phyloP scores from a whole-genome alignment of 1,140 invertebrate genomes.

The Gryllus bimaculatus region DNA sequence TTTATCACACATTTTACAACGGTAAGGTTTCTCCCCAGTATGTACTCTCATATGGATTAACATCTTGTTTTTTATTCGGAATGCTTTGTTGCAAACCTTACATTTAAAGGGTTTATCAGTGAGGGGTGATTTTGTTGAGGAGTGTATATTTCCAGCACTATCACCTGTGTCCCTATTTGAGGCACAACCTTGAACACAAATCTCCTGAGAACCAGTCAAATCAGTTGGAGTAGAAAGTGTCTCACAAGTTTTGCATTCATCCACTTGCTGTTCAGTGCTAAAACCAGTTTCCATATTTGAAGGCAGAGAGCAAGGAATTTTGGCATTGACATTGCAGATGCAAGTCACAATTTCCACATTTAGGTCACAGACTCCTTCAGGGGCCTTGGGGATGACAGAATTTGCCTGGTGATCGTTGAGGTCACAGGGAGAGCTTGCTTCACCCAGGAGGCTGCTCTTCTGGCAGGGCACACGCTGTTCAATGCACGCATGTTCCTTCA shows the following conservation, averaged over 20 bases:
- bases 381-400: background rate
- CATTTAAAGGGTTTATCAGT: background rate
- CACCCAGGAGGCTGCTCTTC: background rate
- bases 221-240: too few relatives aligned
- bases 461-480: background rate
- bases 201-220: too few relatives aligned
- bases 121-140: too few relatives aligned
- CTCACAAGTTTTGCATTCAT: too few relatives aligned
- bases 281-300: background rate
- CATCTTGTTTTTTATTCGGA: background rate
- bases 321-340: background rate
- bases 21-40: background rate
- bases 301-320: background rate
- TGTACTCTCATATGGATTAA: background rate
- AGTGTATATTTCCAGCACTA: too few relatives aligned
- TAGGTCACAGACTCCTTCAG: background rate
- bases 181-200: too few relatives aligned
- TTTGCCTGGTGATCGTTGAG: background rate
- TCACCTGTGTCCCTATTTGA: too few relatives aligned
- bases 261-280: too few relatives aligned
- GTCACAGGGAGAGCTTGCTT: too few relatives aligned
- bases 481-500: background rate
- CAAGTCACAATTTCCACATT: background rate
- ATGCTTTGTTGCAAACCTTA: background rate
- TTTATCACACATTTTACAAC: background rate